phyloP scores from a whole-genome alignment of 2,113 vertebrate species.

The Carettochelys insculpta region DNA sequence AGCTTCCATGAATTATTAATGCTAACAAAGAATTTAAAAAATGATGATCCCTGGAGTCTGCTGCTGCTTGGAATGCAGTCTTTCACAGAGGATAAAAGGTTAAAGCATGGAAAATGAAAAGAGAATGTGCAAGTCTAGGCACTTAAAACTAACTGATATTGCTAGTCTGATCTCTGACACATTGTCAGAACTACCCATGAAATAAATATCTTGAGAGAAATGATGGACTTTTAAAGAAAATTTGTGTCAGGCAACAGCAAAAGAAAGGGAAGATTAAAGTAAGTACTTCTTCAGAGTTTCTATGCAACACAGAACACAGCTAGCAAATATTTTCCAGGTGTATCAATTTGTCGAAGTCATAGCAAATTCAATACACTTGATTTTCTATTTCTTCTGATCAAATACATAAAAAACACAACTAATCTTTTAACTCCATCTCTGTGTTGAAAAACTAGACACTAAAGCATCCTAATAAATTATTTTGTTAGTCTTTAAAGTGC shows the following conservation, averaged over 20 bases:
- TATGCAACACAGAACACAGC: background rate
- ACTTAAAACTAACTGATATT: constrained; percentile 37
- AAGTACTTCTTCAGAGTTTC: background rate
- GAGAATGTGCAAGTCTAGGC: constrained; percentile 50
- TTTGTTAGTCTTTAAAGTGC: too few species aligned
- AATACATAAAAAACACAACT: background rate
- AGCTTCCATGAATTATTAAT: constrained; percentile 57
- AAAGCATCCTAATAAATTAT: too few species aligned
- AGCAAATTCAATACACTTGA: background rate
- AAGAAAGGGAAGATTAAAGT: constrained; percentile 24
- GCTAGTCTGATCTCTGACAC: constrained; percentile 34
- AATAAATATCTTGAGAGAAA: constrained; percentile 33
- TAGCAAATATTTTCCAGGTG: constrained; percentile 24
- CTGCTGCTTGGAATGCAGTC: background rate
- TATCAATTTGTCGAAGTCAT: background rate
- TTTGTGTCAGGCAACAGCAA: background rate
- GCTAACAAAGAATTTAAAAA: constrained; percentile 53
- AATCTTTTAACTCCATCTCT: background rate
- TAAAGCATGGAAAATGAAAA: constrained; percentile 54
- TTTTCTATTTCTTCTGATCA: background rate
- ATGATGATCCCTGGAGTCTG: constrained; percentile 21
- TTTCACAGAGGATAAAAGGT: constrained; percentile 40
- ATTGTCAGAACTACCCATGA: constrained; percentile 43
- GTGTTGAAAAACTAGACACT: background rate
- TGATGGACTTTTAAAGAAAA: constrained; percentile 32